Percentiles rank a stretch among this genome's conserved stretches.
Evolutionary conservation across 2,113 vertebrate species (phyloP).

Genomic region (Crotalus viridis): DNA sequence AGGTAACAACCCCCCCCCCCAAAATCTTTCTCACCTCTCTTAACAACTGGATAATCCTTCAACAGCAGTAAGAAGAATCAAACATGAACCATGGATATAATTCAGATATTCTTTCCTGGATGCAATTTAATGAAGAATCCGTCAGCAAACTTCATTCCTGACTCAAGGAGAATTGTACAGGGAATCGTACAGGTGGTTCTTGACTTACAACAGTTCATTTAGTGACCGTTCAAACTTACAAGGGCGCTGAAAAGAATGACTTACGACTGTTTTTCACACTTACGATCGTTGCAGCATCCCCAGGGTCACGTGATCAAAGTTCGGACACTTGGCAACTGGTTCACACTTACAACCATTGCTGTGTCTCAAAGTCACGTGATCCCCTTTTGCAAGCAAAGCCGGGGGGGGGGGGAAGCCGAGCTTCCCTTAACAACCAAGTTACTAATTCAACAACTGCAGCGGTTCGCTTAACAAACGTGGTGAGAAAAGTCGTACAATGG

Average conservation of each 20-base stretch:
- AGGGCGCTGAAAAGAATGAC: too few relatives aligned
- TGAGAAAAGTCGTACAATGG: neutral
- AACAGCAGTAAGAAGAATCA: constrained; percentile 18
- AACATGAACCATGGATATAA: neutral
- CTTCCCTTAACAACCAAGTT: neutral
- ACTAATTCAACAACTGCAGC: neutral
- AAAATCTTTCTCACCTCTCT: neutral
- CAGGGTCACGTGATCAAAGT: neutral
- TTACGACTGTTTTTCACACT: neutral
- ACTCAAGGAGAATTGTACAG: too few relatives aligned
- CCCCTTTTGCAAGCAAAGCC: neutral
- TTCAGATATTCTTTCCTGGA: neutral
- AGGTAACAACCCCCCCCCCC: neutral
- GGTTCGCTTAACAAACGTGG: neutral
- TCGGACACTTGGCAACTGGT: neutral
- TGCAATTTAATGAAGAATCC: neutral
- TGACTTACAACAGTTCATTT: neutral
- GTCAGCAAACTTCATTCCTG: neutral
- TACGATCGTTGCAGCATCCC: neutral
- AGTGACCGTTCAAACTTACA: too few relatives aligned
- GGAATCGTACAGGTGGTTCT: neutral
- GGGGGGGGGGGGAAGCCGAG: neutral
- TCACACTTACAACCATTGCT: neutral
- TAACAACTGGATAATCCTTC: neutral
- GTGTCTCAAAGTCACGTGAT: neutral